Evolutionary conservation across 2,888 invertebrate species (phyloP).

Genomic region (Proisotoma minuta): DNA sequence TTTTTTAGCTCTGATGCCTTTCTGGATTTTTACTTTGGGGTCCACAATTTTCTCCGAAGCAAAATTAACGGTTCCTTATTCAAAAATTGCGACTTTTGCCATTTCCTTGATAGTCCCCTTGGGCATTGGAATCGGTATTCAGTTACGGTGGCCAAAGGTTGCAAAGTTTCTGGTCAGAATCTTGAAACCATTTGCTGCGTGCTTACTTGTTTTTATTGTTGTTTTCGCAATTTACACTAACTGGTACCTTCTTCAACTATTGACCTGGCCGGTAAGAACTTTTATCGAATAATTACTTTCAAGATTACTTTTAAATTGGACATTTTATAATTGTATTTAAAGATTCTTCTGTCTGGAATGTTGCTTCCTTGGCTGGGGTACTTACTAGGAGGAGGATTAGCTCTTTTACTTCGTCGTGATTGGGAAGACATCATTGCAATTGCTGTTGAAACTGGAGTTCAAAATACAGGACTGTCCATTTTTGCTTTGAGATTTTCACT

Average conservation of each 20-base stretch:
- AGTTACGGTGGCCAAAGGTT: conserved; percentile 64
- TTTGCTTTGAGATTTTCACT: conserved; percentile 77
- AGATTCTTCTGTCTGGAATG: conserved; percentile 76
- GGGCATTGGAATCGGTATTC: conserved; percentile 63
- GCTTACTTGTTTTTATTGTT: conserved; percentile 75
- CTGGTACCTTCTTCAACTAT: conserved; percentile 78
- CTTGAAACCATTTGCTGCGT: conserved; percentile 75
- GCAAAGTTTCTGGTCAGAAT: conserved; percentile 69
- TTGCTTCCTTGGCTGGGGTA: conserved; percentile 80
- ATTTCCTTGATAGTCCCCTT: conserved; percentile 72
- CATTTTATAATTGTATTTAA: conserved; percentile 45
- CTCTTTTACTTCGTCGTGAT: conserved; percentile 61
- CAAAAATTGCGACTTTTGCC: conserved; percentile 68
- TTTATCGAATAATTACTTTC: too few relatives aligned
- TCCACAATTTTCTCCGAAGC: conserved; percentile 66
- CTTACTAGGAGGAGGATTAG: conserved; percentile 61
- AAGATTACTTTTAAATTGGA: conserved; percentile 9
- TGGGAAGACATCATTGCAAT: conserved; percentile 74
- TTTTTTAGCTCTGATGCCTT: conserved; percentile 70
- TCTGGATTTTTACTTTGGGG: conserved; percentile 86
- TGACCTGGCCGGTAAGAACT: conserved; percentile 82
- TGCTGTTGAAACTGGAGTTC: conserved; percentile 86
- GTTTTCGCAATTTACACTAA: conserved; percentile 85
- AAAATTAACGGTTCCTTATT: conserved; percentile 70
- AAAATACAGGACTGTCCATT: conserved; percentile 89